A percentile compares a stretch with the other conserved stretches of the same genome.
phyloP scores from a whole-genome alignment of 2,797 vertebrate genomes.

The Leucoraja ocellata region DNA sequence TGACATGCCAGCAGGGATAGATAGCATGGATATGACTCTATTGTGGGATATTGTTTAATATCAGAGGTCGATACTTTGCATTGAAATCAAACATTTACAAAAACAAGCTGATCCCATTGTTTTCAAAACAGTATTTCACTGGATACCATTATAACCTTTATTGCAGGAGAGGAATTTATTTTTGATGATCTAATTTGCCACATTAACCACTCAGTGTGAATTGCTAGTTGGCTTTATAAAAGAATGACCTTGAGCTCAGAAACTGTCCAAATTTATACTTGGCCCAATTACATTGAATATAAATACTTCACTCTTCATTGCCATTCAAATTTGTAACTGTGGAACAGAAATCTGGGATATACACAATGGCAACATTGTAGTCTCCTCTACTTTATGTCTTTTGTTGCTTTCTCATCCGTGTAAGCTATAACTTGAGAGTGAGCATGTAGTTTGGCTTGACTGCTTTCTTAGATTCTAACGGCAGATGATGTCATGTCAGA shows the following conservation, averaged over 20 bases:
- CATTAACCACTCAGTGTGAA: background rate
- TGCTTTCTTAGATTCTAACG: slow-evolving; percentile 18
- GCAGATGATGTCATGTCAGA: background rate
- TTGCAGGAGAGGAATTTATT: background rate
- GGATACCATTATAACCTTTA: background rate
- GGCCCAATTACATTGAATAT: background rate
- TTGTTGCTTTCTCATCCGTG: slow-evolving; percentile 12
- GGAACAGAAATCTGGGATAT: background rate
- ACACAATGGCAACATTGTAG: background rate
- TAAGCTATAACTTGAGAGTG: background rate
- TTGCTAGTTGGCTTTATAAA: background rate
- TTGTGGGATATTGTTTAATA: background rate
- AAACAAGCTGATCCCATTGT: background rate
- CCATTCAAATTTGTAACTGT: background rate
- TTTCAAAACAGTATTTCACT: background rate
- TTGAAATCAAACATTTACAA: background rate
- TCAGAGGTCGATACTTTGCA: background rate
- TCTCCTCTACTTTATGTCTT: background rate
- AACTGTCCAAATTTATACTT: background rate
- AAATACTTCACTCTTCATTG: slow-evolving; percentile 14
- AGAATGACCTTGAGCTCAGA: background rate
- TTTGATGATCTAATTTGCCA: background rate
- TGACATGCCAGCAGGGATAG: background rate
- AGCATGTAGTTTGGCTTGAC: background rate
- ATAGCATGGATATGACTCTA: background rate